These are phyloP conservation scores for Acanthopleura granulata DNA, from an alignment of 2,888 invertebrate genomes.

Conservation along the genomic window DNA sequence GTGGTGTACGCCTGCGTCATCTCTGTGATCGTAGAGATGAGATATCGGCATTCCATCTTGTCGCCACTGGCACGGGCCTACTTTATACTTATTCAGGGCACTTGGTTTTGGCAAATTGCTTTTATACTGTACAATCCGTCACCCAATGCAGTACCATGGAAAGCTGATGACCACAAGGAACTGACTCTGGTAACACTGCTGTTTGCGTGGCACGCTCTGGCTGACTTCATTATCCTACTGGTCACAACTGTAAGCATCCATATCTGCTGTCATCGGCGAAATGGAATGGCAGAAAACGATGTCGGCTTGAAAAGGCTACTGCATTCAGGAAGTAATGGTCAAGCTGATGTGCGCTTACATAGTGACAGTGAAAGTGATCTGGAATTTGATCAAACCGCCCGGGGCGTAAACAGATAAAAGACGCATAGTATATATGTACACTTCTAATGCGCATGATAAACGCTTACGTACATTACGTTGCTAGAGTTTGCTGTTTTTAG, in stretches of 20 bases:
- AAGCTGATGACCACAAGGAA: slow-evolving; percentile 65
- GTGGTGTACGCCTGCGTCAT: slow-evolving; percentile 63
- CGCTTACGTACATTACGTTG: too few species aligned
- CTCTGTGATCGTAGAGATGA: slow-evolving; percentile 66
- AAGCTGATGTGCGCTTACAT: slow-evolving; percentile 47
- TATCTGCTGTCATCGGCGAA: slow-evolving; percentile 42
- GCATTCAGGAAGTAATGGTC: slow-evolving; percentile 48
- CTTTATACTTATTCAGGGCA: slow-evolving; percentile 72
- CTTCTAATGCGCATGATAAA: too few species aligned
- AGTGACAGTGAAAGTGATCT: slow-evolving; percentile 54
- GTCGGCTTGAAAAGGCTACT: slow-evolving; percentile 51
- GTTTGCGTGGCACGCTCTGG: slow-evolving; percentile 65
- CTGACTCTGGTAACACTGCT: slow-evolving; percentile 71
- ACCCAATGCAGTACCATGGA: slow-evolving; percentile 60
- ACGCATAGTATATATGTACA: too few species aligned
- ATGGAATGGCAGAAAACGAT: slow-evolving; percentile 34
- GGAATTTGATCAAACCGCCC: slow-evolving; percentile 27
- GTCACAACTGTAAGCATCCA: slow-evolving; percentile 48
- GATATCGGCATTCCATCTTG: slow-evolving; percentile 63
- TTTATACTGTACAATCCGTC: slow-evolving; percentile 72
- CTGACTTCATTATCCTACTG: slow-evolving; percentile 51
- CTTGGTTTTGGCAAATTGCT: slow-evolving; percentile 73
- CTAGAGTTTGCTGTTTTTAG: too few species aligned
- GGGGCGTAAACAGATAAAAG: too few species aligned
- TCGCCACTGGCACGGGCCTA: slow-evolving; percentile 67